These are phyloP conservation scores for Caenorhabditis elegans DNA, from an alignment of 1,140 invertebrate genomes.

Conservation along the genomic window WBcel235 BX284606.5:8474501-8475000, in stretches of 20 bases:
- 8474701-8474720: conserved; percentile 56
- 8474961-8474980: conserved; percentile 47
- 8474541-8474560: conserved; percentile 1
- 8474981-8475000: conserved; percentile 47
- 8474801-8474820: conserved; percentile 56
- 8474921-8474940: conserved; percentile 57
- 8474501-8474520: background rate
- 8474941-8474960: conserved; percentile 46
- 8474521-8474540: background rate
- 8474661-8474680: conserved; percentile 49
- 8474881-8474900: conserved; percentile 54
- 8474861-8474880: conserved; percentile 55
- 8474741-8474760: conserved; percentile 48
- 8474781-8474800: conserved; percentile 57
- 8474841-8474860: conserved; percentile 54
- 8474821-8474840: conserved; percentile 48
- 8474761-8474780: conserved; percentile 46
- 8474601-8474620: conserved; percentile 25
- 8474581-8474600: too few species aligned
- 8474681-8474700: conserved; percentile 44
- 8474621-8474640: conserved; percentile 25
- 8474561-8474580: background rate
- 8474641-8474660: conserved; percentile 58
- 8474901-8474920: conserved; percentile 53
- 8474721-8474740: conserved; percentile 57